Conservation (phyloP, 2,113 vertebrate genomes). For the Trogon surrucura region DNA sequence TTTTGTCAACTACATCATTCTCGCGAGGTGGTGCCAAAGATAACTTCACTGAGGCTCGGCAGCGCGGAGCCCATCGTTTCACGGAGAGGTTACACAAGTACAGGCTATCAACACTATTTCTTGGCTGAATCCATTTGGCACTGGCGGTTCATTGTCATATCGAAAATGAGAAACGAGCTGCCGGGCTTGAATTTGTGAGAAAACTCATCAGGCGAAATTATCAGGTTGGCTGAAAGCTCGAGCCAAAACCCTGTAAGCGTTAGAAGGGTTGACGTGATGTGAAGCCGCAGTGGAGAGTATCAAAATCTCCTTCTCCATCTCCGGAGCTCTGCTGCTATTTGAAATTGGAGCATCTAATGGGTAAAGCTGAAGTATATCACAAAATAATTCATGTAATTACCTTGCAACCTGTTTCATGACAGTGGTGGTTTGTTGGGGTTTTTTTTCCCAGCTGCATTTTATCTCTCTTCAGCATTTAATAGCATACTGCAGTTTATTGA, state of each 20-base stretch:
- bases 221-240: not conserved
- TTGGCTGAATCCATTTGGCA: not conserved
- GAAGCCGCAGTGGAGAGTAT: not conserved
- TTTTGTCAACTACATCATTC: not conserved
- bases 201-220: not conserved
- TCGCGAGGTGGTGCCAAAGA: not conserved
- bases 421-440: not conserved
- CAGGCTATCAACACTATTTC: rapidly evolving
- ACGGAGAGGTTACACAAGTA: not conserved
- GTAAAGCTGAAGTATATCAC: not conserved
- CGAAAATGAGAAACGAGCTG: not conserved
- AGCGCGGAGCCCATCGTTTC: not conserved
- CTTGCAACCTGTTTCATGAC: not conserved
- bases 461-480: not conserved
- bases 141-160: not conserved
- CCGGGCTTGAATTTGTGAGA: not conserved
- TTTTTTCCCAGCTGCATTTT: constrained; percentile 2
- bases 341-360: not conserved
- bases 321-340: not conserved
- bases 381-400: constrained; percentile 35
- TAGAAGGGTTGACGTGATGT: not conserved
- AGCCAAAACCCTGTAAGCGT: not conserved
- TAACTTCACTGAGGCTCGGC: not conserved
- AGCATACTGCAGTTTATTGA: not conserved
- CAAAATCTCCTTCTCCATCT: not conserved